phyloP scores from a whole-genome alignment of 1,140 invertebrate species.

The Camponotus pennsylvanicus region DNA sequence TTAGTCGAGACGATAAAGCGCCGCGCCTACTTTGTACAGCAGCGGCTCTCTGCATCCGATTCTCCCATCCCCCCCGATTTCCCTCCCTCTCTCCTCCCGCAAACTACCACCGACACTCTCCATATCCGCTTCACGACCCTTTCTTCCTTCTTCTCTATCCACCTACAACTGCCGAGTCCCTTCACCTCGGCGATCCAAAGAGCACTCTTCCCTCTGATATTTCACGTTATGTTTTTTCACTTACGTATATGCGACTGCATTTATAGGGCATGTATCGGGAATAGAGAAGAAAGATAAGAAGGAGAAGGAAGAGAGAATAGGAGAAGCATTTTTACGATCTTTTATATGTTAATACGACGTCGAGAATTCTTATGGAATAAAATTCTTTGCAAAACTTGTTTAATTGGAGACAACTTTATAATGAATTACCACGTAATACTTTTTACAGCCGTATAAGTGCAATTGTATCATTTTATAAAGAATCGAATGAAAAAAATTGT shows the following conservation, averaged over 20 bases:
- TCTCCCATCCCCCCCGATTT: background rate
- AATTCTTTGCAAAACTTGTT: background rate
- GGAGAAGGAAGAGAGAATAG: background rate
- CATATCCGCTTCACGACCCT: constrained; percentile 37
- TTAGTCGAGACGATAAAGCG: constrained; percentile 69
- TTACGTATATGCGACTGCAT: constrained; percentile 26
- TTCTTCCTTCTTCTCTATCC: constrained; percentile 16
- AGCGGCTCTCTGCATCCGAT: constrained; percentile 24
- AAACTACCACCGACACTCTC: constrained; percentile 38
- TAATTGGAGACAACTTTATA: background rate
- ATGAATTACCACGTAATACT: background rate
- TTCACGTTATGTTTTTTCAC: constrained; percentile 59
- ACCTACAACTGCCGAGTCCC: background rate
- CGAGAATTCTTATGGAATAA: background rate
- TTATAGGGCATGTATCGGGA: background rate
- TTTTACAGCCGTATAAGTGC: background rate
- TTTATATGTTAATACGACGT: background rate
- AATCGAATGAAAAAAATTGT: background rate
- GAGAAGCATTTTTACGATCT: constrained; percentile 12
- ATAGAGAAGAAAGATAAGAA: background rate
- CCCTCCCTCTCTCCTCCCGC: background rate
- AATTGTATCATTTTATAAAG: background rate
- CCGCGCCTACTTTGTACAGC: constrained; percentile 68
- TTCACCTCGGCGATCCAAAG: constrained; percentile 13
- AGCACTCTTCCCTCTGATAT: constrained; percentile 30